Evolutionary conservation across 2,113 vertebrate genomes (phyloP).

Genomic region (Pluvianellus socialis): DNA sequence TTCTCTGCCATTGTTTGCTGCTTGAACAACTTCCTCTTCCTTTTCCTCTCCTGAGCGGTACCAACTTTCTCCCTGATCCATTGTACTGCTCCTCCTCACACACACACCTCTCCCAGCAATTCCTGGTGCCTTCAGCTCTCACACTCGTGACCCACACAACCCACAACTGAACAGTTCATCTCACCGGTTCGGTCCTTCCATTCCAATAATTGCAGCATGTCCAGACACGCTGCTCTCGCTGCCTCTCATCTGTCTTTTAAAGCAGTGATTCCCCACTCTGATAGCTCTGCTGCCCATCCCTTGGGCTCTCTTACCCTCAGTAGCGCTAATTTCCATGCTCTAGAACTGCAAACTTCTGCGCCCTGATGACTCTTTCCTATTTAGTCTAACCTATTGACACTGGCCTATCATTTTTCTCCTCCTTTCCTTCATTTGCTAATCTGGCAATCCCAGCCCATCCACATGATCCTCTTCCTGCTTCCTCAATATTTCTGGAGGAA

Average conservation of each 20-base stretch:
- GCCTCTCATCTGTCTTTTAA: background rate
- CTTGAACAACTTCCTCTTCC: background rate
- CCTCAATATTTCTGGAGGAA: background rate
- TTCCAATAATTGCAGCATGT: background rate
- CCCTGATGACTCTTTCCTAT: background rate
- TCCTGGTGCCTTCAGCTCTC: background rate
- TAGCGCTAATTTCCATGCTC: rapidly evolving
- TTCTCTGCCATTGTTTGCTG: background rate
- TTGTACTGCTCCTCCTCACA: rapidly evolving
- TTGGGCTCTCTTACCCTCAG: background rate
- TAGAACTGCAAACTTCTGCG: background rate
- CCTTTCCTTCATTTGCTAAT: background rate
- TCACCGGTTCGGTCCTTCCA: background rate
- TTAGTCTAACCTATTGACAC: background rate
- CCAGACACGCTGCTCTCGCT: background rate
- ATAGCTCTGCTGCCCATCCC: background rate
- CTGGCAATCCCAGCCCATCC: background rate
- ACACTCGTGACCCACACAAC: background rate
- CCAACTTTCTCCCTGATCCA: background rate
- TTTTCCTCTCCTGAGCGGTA: background rate
- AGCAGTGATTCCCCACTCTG: background rate
- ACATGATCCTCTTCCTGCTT: background rate
- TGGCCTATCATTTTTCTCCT: background rate
- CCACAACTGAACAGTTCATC: background rate
- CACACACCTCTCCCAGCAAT: background rate